Conservation (phyloP, 2,888 invertebrate genomes). For the Unio delphinus region DNA sequence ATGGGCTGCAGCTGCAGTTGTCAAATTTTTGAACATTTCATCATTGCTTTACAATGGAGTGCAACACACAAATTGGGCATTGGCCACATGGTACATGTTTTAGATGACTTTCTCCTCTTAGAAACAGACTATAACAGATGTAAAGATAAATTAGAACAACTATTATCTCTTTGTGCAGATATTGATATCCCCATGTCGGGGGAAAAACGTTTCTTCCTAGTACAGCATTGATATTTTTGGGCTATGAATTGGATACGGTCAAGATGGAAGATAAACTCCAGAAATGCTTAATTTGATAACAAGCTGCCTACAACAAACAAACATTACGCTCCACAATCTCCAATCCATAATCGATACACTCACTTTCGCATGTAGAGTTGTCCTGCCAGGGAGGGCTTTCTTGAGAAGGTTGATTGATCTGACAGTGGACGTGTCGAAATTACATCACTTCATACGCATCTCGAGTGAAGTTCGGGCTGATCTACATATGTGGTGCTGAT, state of each 20-base stretch:
- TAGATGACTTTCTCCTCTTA: too few relatives aligned
- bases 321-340: constrained; percentile 11
- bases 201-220: constrained; percentile 14
- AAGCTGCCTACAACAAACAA: background rate
- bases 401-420: constrained; percentile 14
- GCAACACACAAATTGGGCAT: too few relatives aligned
- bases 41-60: too few relatives aligned
- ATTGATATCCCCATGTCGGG: constrained; percentile 14
- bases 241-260: constrained; percentile 20
- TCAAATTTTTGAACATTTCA: too few relatives aligned
- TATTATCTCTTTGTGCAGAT: constrained; percentile 2
- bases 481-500: constrained; percentile 13
- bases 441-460: constrained; percentile 11
- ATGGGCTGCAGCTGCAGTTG: too few relatives aligned
- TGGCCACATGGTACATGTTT: too few relatives aligned
- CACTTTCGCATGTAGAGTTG: constrained; percentile 18
- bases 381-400: constrained; percentile 14
- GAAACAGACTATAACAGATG: background rate
- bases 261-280: constrained; percentile 19
- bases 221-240: constrained; percentile 14
- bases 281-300: constrained; percentile 6
- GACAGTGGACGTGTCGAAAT: constrained; percentile 6
- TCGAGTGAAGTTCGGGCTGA: constrained; percentile 10
- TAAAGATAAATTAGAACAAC: constrained; percentile 4
- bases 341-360: constrained; percentile 18